Percentiles rank a stretch among this genome's conserved stretches.
These are phyloP conservation scores for Caenorhabditis inopinata DNA, from an alignment of 1,140 invertebrate genomes.

Conservation along the genomic window DNA sequence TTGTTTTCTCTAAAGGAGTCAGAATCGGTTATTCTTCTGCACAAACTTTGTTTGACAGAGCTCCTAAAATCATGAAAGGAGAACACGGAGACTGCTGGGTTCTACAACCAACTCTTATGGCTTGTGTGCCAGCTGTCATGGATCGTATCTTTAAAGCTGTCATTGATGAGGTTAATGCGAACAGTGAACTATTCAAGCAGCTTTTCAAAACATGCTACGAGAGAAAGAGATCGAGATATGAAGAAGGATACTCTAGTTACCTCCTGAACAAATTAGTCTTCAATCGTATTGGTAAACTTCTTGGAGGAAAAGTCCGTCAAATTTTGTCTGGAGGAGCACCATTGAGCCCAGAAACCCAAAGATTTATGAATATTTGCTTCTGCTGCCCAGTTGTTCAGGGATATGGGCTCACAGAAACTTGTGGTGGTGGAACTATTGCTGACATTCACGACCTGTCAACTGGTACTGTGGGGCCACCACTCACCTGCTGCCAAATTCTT, in stretches of 20 bases:
- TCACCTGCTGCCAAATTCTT: constrained; percentile 80
- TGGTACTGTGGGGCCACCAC: constrained; percentile 85
- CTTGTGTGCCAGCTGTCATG: constrained; percentile 78
- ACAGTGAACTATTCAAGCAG: constrained; percentile 60
- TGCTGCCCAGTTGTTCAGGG: constrained; percentile 87
- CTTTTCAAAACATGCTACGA: constrained; percentile 67
- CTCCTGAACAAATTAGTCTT: constrained; percentile 79
- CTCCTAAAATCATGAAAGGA: constrained; percentile 90
- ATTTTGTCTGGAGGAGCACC: constrained; percentile 91
- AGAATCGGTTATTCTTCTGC: constrained; percentile 93
- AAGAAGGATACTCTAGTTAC: constrained; percentile 80
- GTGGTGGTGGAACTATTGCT: constrained; percentile 85
- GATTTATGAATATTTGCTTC: constrained; percentile 87
- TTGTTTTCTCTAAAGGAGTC: constrained; percentile 71
- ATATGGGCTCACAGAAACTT: constrained; percentile 95
- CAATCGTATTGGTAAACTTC: constrained; percentile 75
- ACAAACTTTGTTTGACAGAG: constrained; percentile 86
- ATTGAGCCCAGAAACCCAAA: constrained; percentile 89
- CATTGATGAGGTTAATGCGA: constrained; percentile 64
- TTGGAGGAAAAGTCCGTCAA: constrained; percentile 83
- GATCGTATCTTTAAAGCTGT: constrained; percentile 68
- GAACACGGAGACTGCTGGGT: constrained; percentile 80
- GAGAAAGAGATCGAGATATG: constrained; percentile 71
- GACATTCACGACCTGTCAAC: constrained; percentile 75
- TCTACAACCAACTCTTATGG: constrained; percentile 86